phyloP scores from a whole-genome alignment of 1,140 invertebrate genomes.

The Melitaea cinxia region DNA sequence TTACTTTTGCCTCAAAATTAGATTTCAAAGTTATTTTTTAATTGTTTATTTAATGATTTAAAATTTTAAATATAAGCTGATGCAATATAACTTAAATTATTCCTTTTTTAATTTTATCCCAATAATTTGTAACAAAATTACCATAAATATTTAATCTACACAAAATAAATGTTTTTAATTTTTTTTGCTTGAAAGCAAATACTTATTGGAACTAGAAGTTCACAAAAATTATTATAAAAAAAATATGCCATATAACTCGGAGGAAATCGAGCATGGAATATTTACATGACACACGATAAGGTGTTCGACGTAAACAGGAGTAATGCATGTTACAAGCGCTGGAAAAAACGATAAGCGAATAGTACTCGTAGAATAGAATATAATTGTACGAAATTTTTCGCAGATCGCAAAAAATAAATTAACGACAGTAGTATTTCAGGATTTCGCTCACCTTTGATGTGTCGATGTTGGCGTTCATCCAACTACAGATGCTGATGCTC shows the following conservation, averaged over 20 bases:
- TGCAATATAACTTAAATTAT: no score
- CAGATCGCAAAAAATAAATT: conserved; percentile 40
- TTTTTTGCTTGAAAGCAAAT: not conserved
- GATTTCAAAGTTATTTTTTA: no score
- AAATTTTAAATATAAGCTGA: no score
- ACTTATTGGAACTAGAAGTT: not conserved
- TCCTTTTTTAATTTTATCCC: no score
- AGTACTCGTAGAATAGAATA: conserved; percentile 34
- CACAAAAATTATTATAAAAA: not conserved
- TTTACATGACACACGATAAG: conserved; percentile 46
- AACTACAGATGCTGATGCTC: conserved; percentile 62
- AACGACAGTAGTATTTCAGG: conserved; percentile 43
- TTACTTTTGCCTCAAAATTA: no score
- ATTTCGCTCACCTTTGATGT: conserved; percentile 71
- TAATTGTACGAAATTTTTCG: conserved; percentile 20
- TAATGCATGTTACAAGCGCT: conserved; percentile 33
- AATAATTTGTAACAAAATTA: no score
- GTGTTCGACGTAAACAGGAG: conserved; percentile 49
- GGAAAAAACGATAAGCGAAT: conserved; percentile 36
- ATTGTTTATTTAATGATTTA: no score
- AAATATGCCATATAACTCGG: conserved; percentile 4
- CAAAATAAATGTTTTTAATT: no score
- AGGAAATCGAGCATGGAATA: conserved; percentile 38
- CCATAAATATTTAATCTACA: no score
- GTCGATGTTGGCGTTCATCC: conserved; percentile 76